Evolutionary conservation across 2,888 invertebrate species (phyloP), one percentile per base, ranked within the genome.

Genomic region (Ormyrus rosae): DNA sequence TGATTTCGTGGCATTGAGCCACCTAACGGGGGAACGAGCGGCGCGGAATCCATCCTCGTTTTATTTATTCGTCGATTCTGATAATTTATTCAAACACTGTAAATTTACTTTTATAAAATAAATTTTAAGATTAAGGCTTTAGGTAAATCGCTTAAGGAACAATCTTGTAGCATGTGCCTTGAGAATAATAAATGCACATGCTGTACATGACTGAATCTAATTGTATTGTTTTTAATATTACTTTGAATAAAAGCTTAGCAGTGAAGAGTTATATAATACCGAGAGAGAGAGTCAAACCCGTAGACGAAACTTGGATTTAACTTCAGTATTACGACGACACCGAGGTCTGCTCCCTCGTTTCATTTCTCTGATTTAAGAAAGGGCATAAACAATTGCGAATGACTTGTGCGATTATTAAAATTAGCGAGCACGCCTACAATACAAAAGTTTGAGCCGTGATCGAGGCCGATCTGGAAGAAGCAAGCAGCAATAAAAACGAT

Each of bases 1-100:
- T 13, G 45, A 45, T 69, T 69, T 56, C 4, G 34, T 4, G 34
- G 34, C 34, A 4, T 34, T 0, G 34, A 34, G 34, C 34, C 34
- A 4, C 13, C 13, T 13, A 13, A 4, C 34, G 34, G 34, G 4
- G 50, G 48, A 55, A 45, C 67, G 46, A 60, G n/a, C 9, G 72
- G n/a, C 51, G 71, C 34, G 19, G 45, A 51, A 72, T 72, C 67
- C 19, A 10, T 45, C 8, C 50, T 4, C 10, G 13, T 7, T 7
- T 61, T 77, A 76, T 76, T 80, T 79, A 78, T 78, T 68, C 67
- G 53, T 70, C 58, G n/a, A 13, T 8, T 71, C 34, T 46, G 60
- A 11, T 80, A 80, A 80, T 75, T 80, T 80, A 81, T 77, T 77
- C n/a, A 63, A 63, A 72, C 34, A 58, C 48, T 71, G 72, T 76